Percentiles rank a stretch among this genome's conserved stretches.
phyloP scores from a whole-genome alignment of 2,888 invertebrate species.

The Malthinus flaveolus region DNA sequence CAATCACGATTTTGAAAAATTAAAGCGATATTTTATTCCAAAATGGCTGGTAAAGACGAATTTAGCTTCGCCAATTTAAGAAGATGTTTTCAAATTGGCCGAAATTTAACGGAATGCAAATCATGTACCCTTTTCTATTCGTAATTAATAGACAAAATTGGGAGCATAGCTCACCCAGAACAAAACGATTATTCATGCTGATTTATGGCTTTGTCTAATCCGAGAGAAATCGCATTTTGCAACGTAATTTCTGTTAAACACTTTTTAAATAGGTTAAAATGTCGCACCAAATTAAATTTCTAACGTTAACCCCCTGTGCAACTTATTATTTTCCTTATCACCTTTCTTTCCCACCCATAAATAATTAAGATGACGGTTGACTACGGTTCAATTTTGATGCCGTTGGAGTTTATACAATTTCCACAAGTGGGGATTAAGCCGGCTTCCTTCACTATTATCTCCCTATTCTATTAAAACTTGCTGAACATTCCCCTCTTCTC shows the following conservation, averaged over 20 bases:
- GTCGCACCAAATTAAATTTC: constrained; percentile 4
- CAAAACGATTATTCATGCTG: constrained; percentile 26
- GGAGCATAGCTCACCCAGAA: constrained; percentile 20
- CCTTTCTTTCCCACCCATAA: too few species aligned
- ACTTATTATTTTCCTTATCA: neutral
- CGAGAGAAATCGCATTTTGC: constrained; percentile 19
- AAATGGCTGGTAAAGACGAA: constrained; percentile 2
- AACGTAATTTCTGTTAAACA: constrained; percentile 18
- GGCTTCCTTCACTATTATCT: too few species aligned
- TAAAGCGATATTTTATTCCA: constrained; percentile 22
- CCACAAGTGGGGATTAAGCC: too few species aligned
- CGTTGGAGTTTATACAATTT: too few species aligned
- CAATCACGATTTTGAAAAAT: constrained; percentile 30
- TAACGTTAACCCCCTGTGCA: neutral
- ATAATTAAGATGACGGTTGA: too few species aligned
- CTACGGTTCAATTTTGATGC: too few species aligned
- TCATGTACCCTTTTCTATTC: constrained; percentile 23
- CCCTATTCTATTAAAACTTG: too few species aligned
- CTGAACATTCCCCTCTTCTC: too few species aligned
- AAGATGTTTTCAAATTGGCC: constrained; percentile 7
- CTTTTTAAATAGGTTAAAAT: constrained; percentile 13
- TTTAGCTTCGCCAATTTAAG: constrained; percentile 11
- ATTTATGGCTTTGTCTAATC: constrained; percentile 22
- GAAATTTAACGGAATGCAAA: constrained; percentile 14
- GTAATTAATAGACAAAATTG: constrained; percentile 30